These are phyloP conservation scores for Bettongia penicillata DNA, from an alignment of 2,113 vertebrate species.

Conservation along the genomic window DNA sequence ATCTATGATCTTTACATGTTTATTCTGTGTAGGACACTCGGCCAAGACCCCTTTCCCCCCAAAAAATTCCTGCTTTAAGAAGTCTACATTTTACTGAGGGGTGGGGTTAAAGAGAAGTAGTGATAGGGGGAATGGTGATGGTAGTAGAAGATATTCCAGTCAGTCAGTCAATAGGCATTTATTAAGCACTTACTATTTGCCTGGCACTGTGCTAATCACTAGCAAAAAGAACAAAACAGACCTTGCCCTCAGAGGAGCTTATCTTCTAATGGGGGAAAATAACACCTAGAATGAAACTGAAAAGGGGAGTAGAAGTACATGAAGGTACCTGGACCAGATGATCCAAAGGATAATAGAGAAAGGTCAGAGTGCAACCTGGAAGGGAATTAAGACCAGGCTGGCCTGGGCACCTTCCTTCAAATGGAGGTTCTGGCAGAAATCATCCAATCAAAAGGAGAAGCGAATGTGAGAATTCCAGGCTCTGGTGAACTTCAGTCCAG, in stretches of 20 bases:
- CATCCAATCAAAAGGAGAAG: background rate
- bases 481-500: background rate
- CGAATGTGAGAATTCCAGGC: background rate
- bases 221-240: background rate
- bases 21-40: background rate
- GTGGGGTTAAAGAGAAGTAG: background rate
- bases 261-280: background rate
- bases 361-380: background rate
- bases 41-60: no score
- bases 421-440: background rate
- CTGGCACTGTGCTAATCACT: background rate
- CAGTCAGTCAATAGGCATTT: no score
- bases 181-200: no score
- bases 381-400: background rate
- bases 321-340: background rate
- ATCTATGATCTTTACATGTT: background rate
- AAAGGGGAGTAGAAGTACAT: background rate
- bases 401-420: background rate
- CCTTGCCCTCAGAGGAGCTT: background rate
- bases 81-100: background rate
- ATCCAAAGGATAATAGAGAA: background rate
- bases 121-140: background rate
- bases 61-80: no score
- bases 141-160: background rate
- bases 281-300: background rate